Evolutionary conservation across 2,797 vertebrate genomes (phyloP).

Genomic region (Cyprinodon diabolis): DNA sequence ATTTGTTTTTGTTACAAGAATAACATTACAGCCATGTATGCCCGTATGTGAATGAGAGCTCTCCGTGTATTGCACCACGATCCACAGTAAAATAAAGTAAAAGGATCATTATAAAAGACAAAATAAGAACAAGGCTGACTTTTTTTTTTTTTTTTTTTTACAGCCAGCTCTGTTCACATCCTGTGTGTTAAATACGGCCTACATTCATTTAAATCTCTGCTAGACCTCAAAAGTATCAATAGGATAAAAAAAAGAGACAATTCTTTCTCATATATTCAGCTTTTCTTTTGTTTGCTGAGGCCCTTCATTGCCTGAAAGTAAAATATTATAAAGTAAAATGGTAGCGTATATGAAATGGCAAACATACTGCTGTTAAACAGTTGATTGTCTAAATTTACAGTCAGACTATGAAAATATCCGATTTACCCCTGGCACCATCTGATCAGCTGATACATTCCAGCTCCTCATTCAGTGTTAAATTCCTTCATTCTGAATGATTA

Average conservation of each 20-base stretch:
- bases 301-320: neutral
- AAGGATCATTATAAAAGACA: neutral
- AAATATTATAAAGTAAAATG: neutral
- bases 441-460: neutral
- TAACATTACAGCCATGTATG: neutral
- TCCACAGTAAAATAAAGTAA: neutral
- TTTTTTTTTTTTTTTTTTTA: neutral
- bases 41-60: neutral
- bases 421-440: neutral
- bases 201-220: neutral
- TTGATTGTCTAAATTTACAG: neutral
- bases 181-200: neutral
- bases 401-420: neutral
- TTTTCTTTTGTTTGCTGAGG: neutral
- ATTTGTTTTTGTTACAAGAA: too few relatives aligned
- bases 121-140: neutral
- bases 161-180: neutral
- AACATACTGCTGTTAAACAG: neutral
- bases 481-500: slow-evolving; percentile 5
- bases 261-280: neutral
- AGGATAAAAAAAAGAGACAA: neutral
- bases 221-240: neutral
- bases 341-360: neutral
- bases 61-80: neutral
- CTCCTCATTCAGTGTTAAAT: neutral